These are phyloP conservation scores for Pristionchus exspectatus DNA, from an alignment of 2,888 invertebrate genomes.

Conservation along the genomic window DNA sequence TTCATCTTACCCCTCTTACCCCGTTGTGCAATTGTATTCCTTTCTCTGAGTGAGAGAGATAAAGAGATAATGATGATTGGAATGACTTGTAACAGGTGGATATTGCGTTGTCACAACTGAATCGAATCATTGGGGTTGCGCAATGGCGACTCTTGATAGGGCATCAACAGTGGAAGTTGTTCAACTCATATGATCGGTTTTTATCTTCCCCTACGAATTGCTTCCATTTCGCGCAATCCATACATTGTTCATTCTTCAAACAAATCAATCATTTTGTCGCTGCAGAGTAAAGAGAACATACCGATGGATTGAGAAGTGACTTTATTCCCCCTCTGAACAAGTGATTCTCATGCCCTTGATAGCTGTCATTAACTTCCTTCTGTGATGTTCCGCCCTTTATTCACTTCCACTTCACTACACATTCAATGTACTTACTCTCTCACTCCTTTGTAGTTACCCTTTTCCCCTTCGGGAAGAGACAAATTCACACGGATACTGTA, in stretches of 20 bases:
- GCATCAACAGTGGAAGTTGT: not conserved
- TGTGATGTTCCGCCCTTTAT: not conserved
- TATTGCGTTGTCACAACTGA: not conserved
- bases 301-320: not conserved
- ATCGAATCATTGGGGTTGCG: not conserved
- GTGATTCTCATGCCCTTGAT: constrained; percentile 34
- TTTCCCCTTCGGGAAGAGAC: not conserved
- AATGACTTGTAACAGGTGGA: constrained; percentile 11
- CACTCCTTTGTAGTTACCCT: not conserved
- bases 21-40: constrained; percentile 4
- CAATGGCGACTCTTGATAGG: not conserved
- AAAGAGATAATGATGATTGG: constrained; percentile 47
- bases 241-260: no score
- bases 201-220: no score
- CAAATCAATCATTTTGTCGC: no score
- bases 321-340: not conserved
- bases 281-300: no score
- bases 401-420: constrained; percentile 1
- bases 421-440: constrained; percentile 34
- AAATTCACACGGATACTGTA: constrained; percentile 17
- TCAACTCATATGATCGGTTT: no score
- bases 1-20: not conserved
- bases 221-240: no score
- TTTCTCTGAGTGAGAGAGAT: not conserved
- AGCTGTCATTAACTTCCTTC: constrained; percentile 17